Conservation (phyloP, 1,140 invertebrate species). For the Drosophila nikananu region DNA sequence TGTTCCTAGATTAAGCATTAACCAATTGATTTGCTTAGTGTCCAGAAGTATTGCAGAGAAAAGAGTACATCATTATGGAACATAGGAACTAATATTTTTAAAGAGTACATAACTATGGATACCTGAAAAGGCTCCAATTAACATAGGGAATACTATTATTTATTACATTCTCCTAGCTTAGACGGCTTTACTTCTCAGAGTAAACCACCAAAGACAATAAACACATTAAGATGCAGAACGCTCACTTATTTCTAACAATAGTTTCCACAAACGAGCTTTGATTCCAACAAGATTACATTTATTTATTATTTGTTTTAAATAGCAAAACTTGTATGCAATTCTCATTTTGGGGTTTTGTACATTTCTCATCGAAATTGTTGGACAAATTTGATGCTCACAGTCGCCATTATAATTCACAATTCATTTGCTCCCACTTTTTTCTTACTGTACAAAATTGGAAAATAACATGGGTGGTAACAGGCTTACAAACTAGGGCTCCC, state of each 20-base stretch:
- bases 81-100: too few relatives aligned
- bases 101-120: not conserved
- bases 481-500: conserved; percentile 40
- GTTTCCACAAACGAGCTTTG: not conserved
- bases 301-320: conserved; percentile 29
- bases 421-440: conserved; percentile 22
- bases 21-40: not conserved
- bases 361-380: conserved; percentile 65
- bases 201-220: too few relatives aligned
- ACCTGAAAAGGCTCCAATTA: not conserved
- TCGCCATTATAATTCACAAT: conserved; percentile 1
- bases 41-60: not conserved
- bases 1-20: not conserved
- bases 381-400: conserved; percentile 55
- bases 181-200: too few relatives aligned
- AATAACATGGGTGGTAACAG: conserved; percentile 54
- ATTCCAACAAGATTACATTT: conserved; percentile 29
- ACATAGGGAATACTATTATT: too few relatives aligned
- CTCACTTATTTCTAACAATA: not conserved
- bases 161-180: too few relatives aligned
- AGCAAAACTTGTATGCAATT: conserved; percentile 67
- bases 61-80: not conserved
- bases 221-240: too few relatives aligned
- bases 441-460: conserved; percentile 55
- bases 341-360: conserved; percentile 52